These are phyloP conservation scores for Rhamphomyia laevipes DNA, from an alignment of 2,888 invertebrate genomes.

Conservation along the genomic window DNA sequence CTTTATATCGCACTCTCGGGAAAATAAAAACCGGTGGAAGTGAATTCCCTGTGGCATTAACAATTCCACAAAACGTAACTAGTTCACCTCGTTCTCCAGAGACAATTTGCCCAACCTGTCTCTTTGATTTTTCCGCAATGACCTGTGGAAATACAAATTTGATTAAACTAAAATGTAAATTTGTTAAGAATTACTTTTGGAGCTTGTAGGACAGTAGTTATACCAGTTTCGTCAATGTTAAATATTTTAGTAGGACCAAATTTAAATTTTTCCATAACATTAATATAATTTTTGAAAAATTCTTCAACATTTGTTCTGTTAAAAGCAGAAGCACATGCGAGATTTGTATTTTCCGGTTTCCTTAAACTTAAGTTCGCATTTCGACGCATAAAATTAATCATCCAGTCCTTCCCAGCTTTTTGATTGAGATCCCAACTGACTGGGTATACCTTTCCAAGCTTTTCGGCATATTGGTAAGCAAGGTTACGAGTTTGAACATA, in stretches of 20 bases:
- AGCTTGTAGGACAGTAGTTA: slow-evolving; percentile 2
- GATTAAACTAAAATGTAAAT: no score
- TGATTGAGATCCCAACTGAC: background rate
- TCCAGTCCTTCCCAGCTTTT: background rate
- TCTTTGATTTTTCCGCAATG: background rate
- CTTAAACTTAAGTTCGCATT: background rate
- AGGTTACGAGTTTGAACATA: slow-evolving; percentile 5
- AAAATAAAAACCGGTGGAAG: no score
- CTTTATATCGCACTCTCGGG: slow-evolving; percentile 1
- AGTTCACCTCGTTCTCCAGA: slow-evolving; percentile 16
- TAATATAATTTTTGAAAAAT: background rate
- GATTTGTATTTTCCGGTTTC: slow-evolving; percentile 1
- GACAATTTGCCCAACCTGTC: no score
- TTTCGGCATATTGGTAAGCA: slow-evolving; percentile 6
- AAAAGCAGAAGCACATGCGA: background rate
- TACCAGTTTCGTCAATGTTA: slow-evolving; percentile 4
- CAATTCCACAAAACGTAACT: slow-evolving; percentile 10
- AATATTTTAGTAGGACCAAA: background rate
- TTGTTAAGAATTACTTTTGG: background rate
- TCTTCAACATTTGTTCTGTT: background rate
- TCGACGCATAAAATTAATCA: background rate
- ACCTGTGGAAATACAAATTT: background rate
- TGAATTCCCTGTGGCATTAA: background rate
- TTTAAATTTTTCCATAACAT: background rate
- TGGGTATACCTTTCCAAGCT: slow-evolving; percentile 2